Evolutionary conservation across 2,797 vertebrate species (phyloP).

Genomic region (Jordanella pulchra): DNA sequence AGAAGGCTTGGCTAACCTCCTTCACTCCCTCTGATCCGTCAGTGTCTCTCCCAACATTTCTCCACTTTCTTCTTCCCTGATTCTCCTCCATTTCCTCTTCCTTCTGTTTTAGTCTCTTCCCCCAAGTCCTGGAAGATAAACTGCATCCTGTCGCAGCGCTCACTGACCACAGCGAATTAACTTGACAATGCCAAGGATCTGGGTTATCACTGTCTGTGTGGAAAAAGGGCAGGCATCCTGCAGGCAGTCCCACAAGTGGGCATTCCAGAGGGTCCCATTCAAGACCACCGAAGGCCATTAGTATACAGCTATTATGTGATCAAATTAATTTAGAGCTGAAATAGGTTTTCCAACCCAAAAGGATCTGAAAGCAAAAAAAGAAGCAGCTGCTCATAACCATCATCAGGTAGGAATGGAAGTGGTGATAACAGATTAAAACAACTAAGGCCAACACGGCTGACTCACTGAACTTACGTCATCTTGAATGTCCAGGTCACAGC

Average conservation of each 20-base stretch:
- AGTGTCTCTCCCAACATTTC: constrained; percentile 82
- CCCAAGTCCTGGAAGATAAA: constrained; percentile 68
- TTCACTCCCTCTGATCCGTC: constrained; percentile 84
- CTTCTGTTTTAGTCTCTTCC: constrained; percentile 69
- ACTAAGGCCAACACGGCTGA: not conserved
- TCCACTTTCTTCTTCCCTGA: constrained; percentile 79
- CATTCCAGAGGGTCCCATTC: constrained; percentile 88
- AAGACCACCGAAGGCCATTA: constrained; percentile 88
- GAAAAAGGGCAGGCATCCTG: constrained; percentile 73
- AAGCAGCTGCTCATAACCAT: constrained; percentile 4
- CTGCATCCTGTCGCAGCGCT: constrained; percentile 76
- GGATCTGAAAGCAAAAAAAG: constrained; percentile 16
- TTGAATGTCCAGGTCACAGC: constrained; percentile 94
- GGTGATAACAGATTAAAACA: constrained; percentile 6
- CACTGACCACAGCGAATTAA: constrained; percentile 84
- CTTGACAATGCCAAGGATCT: constrained; percentile 65
- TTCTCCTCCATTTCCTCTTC: constrained; percentile 83
- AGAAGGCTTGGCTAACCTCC: constrained; percentile 83
- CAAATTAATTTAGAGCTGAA: constrained; percentile 15
- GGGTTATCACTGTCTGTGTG: constrained; percentile 67
- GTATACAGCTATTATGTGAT: constrained; percentile 67
- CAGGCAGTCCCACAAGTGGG: constrained; percentile 76
- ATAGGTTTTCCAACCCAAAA: constrained; percentile 5
- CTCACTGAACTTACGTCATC: constrained; percentile 90
- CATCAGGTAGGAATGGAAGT: constrained; percentile 1